Percentiles rank a stretch among this genome's conserved stretches.
Evolutionary conservation across 2,888 invertebrate genomes (phyloP).

Genomic region (Carpatolechia fugitivella): DNA sequence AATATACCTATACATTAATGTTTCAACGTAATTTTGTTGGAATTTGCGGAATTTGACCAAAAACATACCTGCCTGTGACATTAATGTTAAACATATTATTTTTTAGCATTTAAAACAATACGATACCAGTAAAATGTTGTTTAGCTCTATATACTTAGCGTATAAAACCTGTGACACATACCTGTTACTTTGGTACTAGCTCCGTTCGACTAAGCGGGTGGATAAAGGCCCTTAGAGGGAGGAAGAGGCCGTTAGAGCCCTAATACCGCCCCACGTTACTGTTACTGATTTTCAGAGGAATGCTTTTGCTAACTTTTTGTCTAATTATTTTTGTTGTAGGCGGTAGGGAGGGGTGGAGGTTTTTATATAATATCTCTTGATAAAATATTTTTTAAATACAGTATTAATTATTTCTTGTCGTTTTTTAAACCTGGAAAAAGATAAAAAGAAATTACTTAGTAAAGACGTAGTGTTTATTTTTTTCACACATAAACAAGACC

Average conservation of each 20-base stretch:
- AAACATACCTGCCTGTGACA: not conserved
- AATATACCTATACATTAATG: too few species aligned
- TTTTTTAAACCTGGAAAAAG: too few species aligned
- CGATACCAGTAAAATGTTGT: too few species aligned
- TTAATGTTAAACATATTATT: not conserved
- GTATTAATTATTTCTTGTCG: too few species aligned
- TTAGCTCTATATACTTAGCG: too few species aligned
- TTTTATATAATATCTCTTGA: too few species aligned
- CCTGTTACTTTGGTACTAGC: slow-evolving; percentile 11
- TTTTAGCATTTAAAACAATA: not conserved
- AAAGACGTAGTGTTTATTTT: too few species aligned
- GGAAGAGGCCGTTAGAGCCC: slow-evolving; percentile 29
- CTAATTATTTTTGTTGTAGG: slow-evolving; percentile 30
- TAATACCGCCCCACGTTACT: slow-evolving; percentile 25
- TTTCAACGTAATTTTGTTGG: too few species aligned
- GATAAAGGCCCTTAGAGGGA: slow-evolving; percentile 32
- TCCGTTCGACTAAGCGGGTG: slow-evolving; percentile 10
- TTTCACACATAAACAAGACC: too few species aligned
- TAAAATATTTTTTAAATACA: too few species aligned
- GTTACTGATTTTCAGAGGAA: slow-evolving; percentile 36
- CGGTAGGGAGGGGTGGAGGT: not conserved
- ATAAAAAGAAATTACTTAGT: too few species aligned
- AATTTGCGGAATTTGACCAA: not conserved
- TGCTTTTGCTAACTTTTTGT: slow-evolving; percentile 30
- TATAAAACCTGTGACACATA: not conserved